Evolutionary conservation across 1,140 invertebrate genomes (phyloP), one percentile per base, ranked within the genome.

Genomic region (Anastrepha obliqua): DNA sequence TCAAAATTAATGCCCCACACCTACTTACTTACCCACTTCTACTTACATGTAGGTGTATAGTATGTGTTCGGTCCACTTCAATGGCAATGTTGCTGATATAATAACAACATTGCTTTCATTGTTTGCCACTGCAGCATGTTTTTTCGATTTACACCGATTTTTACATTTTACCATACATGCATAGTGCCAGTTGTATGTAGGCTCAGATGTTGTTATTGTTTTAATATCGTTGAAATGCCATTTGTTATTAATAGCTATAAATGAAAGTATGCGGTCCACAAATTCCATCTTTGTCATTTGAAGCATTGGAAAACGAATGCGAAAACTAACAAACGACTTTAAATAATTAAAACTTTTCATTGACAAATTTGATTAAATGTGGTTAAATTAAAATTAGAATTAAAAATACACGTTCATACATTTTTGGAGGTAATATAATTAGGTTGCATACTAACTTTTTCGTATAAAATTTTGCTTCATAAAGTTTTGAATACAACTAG

Each of bases 281-380:
- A 8, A 67, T 42, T 20, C 11, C 29, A 62, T 17, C 11, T 39
- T 42, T 67, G 20, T 39, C 65, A 7, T 29, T 15, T 4, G 29
- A 8, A 9, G 29, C 29, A 13, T 29, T 67, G 65, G n/a, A 20
- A 67, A 67, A 29, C 6, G 29, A 39, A 42, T 9, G 65, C 65
- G 39, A 39, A 67, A 67, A 8, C 17, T n/a, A 87, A 87, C 87
- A 70, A 87, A 78, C 78, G 87, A 87, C 87, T 87, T 87, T 87
- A 87, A 87, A 87, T 87, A 87, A 87, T 87, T 87, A 87, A 87
- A 67, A 87, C 44, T 65, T 78, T 62, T 11, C 55, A 87, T 87
- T 78, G 87, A 87, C 87, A 87, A 87, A 62, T 74, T 87, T 87
- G 65, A 87, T 87, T 87, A 87, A 87, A 87, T 70, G 47, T 65